Conservation (phyloP, 2,888 invertebrate species). For the Therioaphis trifolii region DNA sequence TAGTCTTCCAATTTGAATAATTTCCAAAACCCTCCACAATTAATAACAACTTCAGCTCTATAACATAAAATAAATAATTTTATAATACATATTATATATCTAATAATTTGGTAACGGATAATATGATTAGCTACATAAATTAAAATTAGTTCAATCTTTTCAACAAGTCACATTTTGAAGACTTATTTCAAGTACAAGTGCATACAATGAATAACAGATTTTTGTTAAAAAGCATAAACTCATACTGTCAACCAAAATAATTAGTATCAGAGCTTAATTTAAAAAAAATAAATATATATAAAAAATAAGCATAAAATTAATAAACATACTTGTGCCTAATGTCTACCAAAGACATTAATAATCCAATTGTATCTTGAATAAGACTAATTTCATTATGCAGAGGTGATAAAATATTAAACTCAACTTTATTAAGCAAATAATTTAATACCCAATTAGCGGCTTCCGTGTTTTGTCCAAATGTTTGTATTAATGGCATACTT, state of each 20-base stretch:
- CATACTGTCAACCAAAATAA: too few species aligned
- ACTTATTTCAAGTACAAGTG: too few species aligned
- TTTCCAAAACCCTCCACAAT: conserved; percentile 65
- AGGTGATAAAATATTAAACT: conserved; percentile 73
- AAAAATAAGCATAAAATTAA: background rate
- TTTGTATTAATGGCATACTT: conserved; percentile 74
- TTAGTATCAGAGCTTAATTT: too few species aligned
- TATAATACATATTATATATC: too few species aligned
- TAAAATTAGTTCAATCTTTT: too few species aligned
- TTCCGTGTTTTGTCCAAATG: conserved; percentile 77
- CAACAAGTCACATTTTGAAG: too few species aligned
- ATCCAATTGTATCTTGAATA: conserved; percentile 74
- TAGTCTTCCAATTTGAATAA: conserved; percentile 39
- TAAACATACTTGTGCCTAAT: conserved; percentile 71
- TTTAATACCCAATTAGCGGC: conserved; percentile 75
- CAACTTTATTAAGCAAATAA: conserved; percentile 76
- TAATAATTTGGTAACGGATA: too few species aligned
- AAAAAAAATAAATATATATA: too few species aligned
- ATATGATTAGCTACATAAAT: too few species aligned
- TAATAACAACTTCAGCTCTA: conserved; percentile 58
- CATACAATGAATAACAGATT: too few species aligned
- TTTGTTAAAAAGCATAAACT: too few species aligned
- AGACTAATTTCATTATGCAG: conserved; percentile 75
- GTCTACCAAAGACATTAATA: conserved; percentile 73
- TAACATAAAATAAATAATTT: conserved; percentile 49